phyloP scores from a whole-genome alignment of 2,888 invertebrate species.

The Habroteleia sp. region DNA sequence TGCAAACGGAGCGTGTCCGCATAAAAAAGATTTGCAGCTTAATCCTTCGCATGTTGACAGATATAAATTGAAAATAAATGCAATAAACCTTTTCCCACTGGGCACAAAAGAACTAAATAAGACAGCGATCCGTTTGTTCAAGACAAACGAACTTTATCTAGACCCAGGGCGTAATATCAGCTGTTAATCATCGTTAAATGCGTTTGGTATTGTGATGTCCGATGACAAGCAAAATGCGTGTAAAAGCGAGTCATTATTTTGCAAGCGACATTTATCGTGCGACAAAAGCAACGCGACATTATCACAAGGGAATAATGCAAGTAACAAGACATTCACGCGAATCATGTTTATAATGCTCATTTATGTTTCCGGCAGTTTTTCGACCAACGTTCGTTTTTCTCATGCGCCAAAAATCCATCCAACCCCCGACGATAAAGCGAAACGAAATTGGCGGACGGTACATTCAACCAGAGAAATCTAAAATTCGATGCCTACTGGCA shows the following conservation, averaged over 20 bases:
- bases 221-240: constrained; percentile 37
- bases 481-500: constrained; percentile 51
- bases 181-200: constrained; percentile 50
- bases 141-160: constrained; percentile 34
- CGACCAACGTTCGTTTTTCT: constrained; percentile 46
- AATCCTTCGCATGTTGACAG: constrained; percentile 14
- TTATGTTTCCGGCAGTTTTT: constrained; percentile 9
- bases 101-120: constrained; percentile 27
- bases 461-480: constrained; percentile 22
- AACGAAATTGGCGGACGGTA: constrained; percentile 27
- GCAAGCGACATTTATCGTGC: constrained; percentile 29
- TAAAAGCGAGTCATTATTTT: constrained; percentile 34
- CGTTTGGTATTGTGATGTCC: constrained; percentile 16
- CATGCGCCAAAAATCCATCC: constrained; percentile 36
- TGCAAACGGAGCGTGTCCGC: not conserved
- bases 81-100: constrained; percentile 15
- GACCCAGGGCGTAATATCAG: constrained; percentile 35
- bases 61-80: constrained; percentile 49
- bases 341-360: constrained; percentile 42
- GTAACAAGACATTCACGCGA: constrained; percentile 54
- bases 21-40: not conserved
- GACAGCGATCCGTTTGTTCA: constrained; percentile 17
- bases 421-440: constrained; percentile 29
- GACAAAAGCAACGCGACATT: constrained; percentile 47
- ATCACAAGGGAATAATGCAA: constrained; percentile 33